Evolutionary conservation across 2,797 vertebrate genomes (phyloP).

Genomic region (Pangasius krempfi): DNA sequence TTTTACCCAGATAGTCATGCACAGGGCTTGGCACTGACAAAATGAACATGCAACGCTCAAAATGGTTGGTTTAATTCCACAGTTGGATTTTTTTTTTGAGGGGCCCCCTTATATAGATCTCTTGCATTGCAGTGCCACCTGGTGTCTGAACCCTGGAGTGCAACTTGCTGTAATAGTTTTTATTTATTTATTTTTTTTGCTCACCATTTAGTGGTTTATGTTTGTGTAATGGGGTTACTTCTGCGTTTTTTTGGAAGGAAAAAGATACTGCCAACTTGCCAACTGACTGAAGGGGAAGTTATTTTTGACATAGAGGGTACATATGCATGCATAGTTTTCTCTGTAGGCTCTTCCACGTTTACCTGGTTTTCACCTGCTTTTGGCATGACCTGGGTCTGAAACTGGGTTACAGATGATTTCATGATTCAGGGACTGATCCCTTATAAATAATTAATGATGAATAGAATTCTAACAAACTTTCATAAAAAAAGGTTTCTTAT

Average conservation of each 20-base stretch:
- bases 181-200: too few relatives aligned
- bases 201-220: too few relatives aligned
- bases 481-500: neutral
- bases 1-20: neutral
- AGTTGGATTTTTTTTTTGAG: neutral
- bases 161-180: neutral
- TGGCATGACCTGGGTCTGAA: too few relatives aligned
- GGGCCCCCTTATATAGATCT: too few relatives aligned
- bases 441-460: neutral
- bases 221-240: too few relatives aligned
- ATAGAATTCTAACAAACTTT: neutral
- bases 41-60: neutral
- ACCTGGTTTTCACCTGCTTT: neutral
- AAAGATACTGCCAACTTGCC: neutral
- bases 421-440: neutral
- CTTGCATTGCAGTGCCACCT: constrained; percentile 17
- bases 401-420: neutral
- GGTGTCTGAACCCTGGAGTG: neutral
- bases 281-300: too few relatives aligned
- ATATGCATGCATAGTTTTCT: neutral
- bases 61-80: neutral
- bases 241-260: too few relatives aligned
- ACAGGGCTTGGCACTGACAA: neutral
- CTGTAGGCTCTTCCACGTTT: neutral
- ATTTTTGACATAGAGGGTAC: neutral